These are phyloP conservation scores for Cacoxenus indagator DNA, from an alignment of 2,888 invertebrate species.

Conservation along the genomic window DNA sequence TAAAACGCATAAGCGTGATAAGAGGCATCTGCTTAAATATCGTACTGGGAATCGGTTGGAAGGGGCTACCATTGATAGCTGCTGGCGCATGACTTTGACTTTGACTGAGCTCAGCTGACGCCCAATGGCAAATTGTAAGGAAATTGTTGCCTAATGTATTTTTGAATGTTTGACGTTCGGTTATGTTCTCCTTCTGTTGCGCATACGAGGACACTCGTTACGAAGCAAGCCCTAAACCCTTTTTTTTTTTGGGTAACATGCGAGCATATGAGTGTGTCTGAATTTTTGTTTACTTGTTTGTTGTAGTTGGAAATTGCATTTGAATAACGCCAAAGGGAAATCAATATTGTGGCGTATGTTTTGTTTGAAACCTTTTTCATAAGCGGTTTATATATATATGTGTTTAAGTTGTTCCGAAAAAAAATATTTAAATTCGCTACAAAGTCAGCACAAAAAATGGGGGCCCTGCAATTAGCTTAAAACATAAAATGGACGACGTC, in stretches of 20 bases:
- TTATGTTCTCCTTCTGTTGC: background rate
- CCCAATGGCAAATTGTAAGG: background rate
- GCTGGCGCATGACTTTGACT: no score
- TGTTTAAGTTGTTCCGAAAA: background rate
- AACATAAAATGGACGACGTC: background rate
- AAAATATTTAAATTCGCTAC: background rate
- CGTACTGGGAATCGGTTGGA: no score
- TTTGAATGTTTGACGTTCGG: background rate
- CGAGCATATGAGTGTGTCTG: background rate
- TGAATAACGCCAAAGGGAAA: constrained; percentile 15
- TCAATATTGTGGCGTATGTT: background rate
- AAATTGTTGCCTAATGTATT: constrained; percentile 17
- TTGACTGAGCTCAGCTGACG: background rate
- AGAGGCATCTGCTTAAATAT: no score
- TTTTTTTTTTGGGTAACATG: background rate
- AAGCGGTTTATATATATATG: background rate
- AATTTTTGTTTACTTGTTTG: background rate
- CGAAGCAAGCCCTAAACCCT: background rate
- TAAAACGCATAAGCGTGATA: no score
- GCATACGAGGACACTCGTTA: background rate
- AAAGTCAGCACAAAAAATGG: background rate
- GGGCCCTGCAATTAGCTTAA: background rate
- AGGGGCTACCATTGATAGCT: no score
- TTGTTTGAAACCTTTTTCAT: background rate
- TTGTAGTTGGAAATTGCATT: constrained; percentile 10